Evolutionary conservation across 2,797 vertebrate species (phyloP).

Genomic region (Delichon dasypus): DNA sequence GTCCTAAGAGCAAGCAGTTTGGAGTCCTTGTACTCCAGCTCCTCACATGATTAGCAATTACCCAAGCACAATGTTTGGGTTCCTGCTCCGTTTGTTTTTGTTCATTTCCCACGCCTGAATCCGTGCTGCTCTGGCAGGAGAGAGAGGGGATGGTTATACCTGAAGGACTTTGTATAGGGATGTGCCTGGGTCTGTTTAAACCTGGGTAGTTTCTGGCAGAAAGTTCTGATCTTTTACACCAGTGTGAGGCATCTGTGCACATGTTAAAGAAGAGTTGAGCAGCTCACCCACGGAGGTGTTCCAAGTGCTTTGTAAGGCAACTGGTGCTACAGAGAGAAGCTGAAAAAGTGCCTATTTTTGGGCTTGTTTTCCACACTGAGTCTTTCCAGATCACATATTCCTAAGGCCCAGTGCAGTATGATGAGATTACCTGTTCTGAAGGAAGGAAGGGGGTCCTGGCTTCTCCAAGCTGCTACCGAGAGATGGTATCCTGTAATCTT

Average conservation of each 20-base stretch:
- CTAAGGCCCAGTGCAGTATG: not conserved
- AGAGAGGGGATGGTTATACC: not conserved
- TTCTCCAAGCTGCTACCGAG: not conserved
- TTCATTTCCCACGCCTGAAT: not conserved
- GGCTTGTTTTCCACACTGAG: not conserved
- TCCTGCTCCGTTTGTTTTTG: not conserved
- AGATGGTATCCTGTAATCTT: not conserved
- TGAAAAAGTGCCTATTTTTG: not conserved
- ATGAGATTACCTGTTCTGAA: not conserved
- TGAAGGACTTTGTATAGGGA: not conserved
- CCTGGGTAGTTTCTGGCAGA: not conserved
- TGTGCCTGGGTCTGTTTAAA: not conserved
- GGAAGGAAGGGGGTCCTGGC: not conserved
- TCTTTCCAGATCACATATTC: not conserved
- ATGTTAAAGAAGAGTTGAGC: not conserved
- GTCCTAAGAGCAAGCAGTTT: not conserved
- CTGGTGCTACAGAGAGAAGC: not conserved
- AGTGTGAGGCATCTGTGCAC: accelerated
- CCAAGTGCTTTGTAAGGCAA: not conserved
- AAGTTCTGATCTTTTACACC: not conserved
- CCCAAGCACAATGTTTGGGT: not conserved
- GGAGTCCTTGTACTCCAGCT: not conserved
- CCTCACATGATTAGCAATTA: not conserved
- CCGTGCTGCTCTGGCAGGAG: not conserved
- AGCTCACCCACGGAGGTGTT: not conserved